phyloP scores from a whole-genome alignment of 2,113 vertebrate species.

The Cranoglanis bouderius region DNA sequence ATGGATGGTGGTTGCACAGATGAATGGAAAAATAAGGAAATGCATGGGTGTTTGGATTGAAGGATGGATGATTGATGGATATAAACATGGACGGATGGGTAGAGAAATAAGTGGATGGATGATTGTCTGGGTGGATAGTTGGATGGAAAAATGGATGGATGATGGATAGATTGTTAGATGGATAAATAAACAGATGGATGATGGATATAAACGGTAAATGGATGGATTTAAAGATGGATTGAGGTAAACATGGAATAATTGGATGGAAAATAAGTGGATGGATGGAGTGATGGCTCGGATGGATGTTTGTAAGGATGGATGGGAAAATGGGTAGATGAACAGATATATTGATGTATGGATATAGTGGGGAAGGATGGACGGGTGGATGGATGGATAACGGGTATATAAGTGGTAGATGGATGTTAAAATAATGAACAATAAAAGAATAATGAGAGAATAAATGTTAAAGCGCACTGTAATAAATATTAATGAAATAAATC shows the following conservation, averaged over 20 bases:
- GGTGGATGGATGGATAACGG: background rate
- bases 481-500: no score
- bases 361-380: no score
- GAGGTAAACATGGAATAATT: background rate
- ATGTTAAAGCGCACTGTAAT: no score
- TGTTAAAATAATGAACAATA: background rate
- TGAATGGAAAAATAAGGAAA: background rate
- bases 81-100: background rate
- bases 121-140: no score
- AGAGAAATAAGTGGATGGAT: no score
- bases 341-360: no score
- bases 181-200: background rate
- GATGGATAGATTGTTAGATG: no score
- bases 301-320: no score
- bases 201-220: background rate
- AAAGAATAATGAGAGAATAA: background rate
- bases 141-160: no score
- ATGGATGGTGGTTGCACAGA: background rate
- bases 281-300: no score
- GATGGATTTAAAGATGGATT: background rate
- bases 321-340: no score
- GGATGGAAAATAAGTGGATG: background rate
- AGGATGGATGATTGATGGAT: background rate
- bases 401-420: background rate
- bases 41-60: background rate